A percentile compares a stretch with the other conserved stretches of the same genome.
These are phyloP conservation scores for Fundulus diaphanus DNA, from an alignment of 2,797 vertebrate species.

Conservation along the genomic window DNA sequence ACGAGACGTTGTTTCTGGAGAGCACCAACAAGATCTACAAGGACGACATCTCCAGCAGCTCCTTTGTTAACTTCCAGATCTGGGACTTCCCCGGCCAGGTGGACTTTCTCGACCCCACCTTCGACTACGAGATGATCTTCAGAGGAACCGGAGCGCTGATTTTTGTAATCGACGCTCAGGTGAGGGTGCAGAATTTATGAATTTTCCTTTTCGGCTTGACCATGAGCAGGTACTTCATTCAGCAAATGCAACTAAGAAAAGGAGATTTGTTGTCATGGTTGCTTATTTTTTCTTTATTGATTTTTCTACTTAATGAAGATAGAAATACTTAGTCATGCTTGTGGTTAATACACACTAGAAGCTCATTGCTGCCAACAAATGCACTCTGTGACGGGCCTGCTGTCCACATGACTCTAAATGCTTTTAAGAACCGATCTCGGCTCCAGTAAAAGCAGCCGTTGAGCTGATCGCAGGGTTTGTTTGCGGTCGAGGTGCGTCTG, in stretches of 20 bases:
- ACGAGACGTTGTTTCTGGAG: slow-evolving; percentile 98
- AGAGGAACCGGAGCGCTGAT: slow-evolving; percentile 98
- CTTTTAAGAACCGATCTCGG: slow-evolving; percentile 51
- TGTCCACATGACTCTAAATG: slow-evolving; percentile 35
- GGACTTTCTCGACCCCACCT: slow-evolving; percentile 98
- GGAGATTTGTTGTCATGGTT: not conserved
- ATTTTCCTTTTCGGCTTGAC: not conserved
- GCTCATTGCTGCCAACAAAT: not conserved
- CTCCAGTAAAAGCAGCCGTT: slow-evolving; percentile 14
- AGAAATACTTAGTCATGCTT: not conserved
- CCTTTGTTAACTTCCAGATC: slow-evolving; percentile 99
- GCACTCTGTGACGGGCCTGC: slow-evolving; percentile 7
- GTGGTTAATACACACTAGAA: not conserved
- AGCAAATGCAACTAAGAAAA: not conserved
- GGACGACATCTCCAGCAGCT: slow-evolving; percentile 99
- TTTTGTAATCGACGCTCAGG: slow-evolving; percentile 99
- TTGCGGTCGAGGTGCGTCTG: slow-evolving; percentile 42
- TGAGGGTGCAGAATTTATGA: slow-evolving; percentile 57
- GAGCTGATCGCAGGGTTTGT: slow-evolving; percentile 47
- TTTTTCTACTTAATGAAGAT: not conserved
- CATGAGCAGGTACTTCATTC: not conserved
- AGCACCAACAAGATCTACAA: slow-evolving; percentile 99
- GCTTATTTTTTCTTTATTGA: not conserved
- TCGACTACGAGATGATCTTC: slow-evolving; percentile 99
- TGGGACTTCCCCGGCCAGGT: slow-evolving; percentile 99